A percentile compares a stretch with the other conserved stretches of the same genome.
phyloP scores from a whole-genome alignment of 2,113 vertebrate genomes.

The Phasianus colchicus region DNA sequence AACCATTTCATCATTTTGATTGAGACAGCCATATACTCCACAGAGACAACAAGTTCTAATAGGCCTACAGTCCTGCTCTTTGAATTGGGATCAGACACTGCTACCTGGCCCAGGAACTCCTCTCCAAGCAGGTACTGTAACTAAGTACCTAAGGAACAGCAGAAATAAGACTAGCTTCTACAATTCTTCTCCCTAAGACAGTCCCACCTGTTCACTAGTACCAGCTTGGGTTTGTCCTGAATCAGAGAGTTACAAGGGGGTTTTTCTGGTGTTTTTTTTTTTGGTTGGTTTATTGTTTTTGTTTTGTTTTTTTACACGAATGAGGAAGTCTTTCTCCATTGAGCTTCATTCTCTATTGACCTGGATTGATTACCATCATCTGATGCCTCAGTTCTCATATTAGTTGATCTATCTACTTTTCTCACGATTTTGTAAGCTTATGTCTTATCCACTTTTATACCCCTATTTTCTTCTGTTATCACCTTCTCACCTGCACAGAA shows the following conservation, averaged over 20 bases:
- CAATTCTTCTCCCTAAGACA: neutral
- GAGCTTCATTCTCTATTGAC: neutral
- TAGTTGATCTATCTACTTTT: neutral
- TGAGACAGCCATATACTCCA: neutral
- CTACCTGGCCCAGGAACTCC: neutral
- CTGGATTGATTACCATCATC: neutral
- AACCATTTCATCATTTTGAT: neutral
- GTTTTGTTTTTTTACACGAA: neutral
- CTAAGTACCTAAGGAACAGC: neutral
- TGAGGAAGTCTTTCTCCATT: neutral
- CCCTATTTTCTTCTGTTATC: neutral
- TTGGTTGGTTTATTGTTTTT: no score
- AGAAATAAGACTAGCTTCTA: neutral
- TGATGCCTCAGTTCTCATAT: neutral
- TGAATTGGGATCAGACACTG: neutral
- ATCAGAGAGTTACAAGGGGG: neutral
- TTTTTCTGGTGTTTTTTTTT: no score
- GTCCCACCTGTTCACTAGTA: neutral
- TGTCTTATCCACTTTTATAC: neutral
- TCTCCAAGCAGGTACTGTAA: neutral
- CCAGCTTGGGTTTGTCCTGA: neutral
- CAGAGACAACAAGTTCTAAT: neutral
- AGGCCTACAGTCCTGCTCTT: neutral
- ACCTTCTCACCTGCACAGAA: neutral
- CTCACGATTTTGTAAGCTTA: neutral